phyloP scores from a whole-genome alignment of 2,888 invertebrate genomes.

The Drosophila greeni region DNA sequence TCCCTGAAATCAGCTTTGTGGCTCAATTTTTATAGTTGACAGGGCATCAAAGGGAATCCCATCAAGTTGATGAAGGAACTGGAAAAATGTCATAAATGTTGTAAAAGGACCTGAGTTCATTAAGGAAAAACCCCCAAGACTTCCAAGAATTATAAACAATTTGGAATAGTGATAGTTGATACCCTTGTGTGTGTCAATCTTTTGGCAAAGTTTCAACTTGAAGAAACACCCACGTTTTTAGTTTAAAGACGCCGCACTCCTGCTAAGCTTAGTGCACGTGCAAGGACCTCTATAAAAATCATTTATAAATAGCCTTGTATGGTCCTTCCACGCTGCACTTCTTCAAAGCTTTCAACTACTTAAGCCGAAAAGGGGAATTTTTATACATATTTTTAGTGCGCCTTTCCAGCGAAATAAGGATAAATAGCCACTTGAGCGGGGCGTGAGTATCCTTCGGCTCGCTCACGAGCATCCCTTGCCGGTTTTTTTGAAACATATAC shows the following conservation, averaged over 20 bases:
- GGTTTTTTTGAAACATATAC: background rate
- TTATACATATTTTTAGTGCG: slow-evolving; percentile 29
- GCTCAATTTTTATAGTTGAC: slow-evolving; percentile 15
- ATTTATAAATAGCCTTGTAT: slow-evolving; percentile 31
- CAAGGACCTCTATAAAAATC: slow-evolving; percentile 1
- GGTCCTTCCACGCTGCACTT: slow-evolving; percentile 5
- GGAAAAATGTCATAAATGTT: background rate
- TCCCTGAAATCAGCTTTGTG: slow-evolving; percentile 10
- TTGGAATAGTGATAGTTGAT: background rate
- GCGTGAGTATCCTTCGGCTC: slow-evolving; percentile 23
- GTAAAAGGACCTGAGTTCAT: background rate
- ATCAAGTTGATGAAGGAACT: slow-evolving; percentile 9
- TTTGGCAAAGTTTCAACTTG: background rate
- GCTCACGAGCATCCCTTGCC: slow-evolving; percentile 12
- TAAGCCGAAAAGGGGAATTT: slow-evolving; percentile 15
- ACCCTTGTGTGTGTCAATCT: background rate
- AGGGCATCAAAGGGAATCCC: slow-evolving; percentile 26
- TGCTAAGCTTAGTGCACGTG: slow-evolving; percentile 1
- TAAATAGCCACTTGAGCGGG: slow-evolving; percentile 51
- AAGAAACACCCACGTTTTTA: slow-evolving; percentile 2
- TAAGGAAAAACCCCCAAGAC: background rate
- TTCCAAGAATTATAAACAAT: background rate
- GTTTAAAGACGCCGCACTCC: background rate
- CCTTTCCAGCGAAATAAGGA: slow-evolving; percentile 49
- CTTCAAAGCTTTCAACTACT: slow-evolving; percentile 33